A percentile compares a stretch with the other conserved stretches of the same genome.
These are phyloP conservation scores for Macquaria australasica DNA, from an alignment of 2,113 vertebrate genomes.

Conservation along the genomic window DNA sequence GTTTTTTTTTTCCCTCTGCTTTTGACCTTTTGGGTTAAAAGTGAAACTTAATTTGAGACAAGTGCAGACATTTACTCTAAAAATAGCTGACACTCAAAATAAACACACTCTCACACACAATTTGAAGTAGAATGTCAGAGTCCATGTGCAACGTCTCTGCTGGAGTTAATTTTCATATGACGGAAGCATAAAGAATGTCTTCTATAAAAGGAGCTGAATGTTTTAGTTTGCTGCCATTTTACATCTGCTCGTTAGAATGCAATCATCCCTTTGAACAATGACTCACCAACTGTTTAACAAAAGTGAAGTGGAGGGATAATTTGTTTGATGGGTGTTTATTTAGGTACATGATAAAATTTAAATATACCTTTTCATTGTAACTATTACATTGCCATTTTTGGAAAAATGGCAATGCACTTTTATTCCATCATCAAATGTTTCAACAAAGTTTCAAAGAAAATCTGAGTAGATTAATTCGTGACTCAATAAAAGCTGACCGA, in stretches of 20 bases:
- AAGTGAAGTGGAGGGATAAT: background rate
- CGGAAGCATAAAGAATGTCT: slow-evolving; percentile 63
- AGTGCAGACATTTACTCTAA: slow-evolving; percentile 42
- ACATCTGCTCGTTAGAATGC: background rate
- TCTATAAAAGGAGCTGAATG: slow-evolving; percentile 62
- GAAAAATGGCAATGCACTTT: background rate
- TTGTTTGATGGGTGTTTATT: background rate
- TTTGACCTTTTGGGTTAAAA: slow-evolving; percentile 44
- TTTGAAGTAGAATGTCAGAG: slow-evolving; percentile 25
- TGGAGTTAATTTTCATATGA: slow-evolving; percentile 51
- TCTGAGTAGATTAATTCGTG: background rate
- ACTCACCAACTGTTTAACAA: background rate
- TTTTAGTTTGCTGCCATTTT: slow-evolving; percentile 22
- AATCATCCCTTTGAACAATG: background rate
- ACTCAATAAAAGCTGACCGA: background rate
- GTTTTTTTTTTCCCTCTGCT: background rate
- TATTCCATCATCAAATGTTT: background rate
- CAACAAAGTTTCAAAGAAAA: background rate
- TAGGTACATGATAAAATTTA: background rate
- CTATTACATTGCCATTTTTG: background rate
- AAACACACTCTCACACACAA: slow-evolving; percentile 23
- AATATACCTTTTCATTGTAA: background rate
- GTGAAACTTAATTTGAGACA: slow-evolving; percentile 43
- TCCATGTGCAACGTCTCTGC: slow-evolving; percentile 29
- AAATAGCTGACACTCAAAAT: slow-evolving; percentile 62